Evolutionary conservation across 23 tunicate species (phyloP).

Genomic region (Clavelina lepadiformis): DNA sequence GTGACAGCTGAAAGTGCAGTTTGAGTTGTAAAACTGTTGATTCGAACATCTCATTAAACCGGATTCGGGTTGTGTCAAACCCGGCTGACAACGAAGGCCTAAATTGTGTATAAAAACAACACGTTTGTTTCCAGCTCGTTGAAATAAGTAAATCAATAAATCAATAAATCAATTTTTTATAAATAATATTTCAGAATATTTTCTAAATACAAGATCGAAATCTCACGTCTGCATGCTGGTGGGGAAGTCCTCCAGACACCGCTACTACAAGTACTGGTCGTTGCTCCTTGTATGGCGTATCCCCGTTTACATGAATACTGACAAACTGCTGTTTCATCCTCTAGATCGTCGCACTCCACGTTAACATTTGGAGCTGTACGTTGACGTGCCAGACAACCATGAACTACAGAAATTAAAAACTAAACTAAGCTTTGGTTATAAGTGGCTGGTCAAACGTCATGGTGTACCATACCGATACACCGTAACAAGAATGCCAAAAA

Average conservation of each 20-base stretch:
- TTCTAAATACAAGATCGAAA: too few relatives aligned
- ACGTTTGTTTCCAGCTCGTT: too few relatives aligned
- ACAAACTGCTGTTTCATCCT: constrained; percentile 33
- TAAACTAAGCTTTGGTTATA: neutral
- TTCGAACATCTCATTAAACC: constrained; percentile 48
- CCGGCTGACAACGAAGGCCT: constrained; percentile 46
- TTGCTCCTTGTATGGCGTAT: constrained; percentile 27
- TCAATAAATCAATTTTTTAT: too few relatives aligned
- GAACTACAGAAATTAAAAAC: constrained; percentile 15
- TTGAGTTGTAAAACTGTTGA: constrained; percentile 18
- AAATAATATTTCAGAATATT: too few relatives aligned
- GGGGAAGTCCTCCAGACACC: constrained; percentile 30
- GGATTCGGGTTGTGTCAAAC: constrained; percentile 27
- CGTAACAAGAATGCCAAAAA: too few relatives aligned
- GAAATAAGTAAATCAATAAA: too few relatives aligned
- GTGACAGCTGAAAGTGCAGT: constrained; percentile 51
- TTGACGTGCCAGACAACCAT: constrained; percentile 42
- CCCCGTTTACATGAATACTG: constrained; percentile 54
- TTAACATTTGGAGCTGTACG: constrained; percentile 20
- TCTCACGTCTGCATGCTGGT: constrained; percentile 56
- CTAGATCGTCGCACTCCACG: constrained; percentile 42
- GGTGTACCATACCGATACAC: too few relatives aligned
- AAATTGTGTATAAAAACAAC: too few relatives aligned
- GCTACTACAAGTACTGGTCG: constrained; percentile 10
- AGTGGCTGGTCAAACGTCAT: too few relatives aligned